Evolutionary conservation across 2,888 invertebrate species (phyloP).

Genomic region (Cheilosia urbana): DNA sequence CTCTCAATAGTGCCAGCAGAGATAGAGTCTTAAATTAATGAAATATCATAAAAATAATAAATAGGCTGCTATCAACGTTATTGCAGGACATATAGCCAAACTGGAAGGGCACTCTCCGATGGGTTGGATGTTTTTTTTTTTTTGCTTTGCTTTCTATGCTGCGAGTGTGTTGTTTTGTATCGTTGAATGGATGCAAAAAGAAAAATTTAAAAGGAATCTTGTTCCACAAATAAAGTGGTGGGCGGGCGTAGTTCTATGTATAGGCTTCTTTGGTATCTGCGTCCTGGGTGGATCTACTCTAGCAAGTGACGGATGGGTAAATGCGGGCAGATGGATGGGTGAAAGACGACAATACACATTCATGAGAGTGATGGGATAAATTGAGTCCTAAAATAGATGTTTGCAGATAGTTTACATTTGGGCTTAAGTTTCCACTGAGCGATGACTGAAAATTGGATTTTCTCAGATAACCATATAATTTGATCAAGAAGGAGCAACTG

Average conservation of each 20-base stretch:
- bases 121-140: conserved; percentile 10
- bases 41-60: conserved; percentile 78
- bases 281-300: conserved; percentile 1
- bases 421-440: conserved; percentile 1
- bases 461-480: not conserved
- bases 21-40: conserved; percentile 76
- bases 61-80: conserved; percentile 77
- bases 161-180: conserved; percentile 23
- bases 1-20: conserved; percentile 56
- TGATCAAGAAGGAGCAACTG: not conserved
- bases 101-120: conserved; percentile 40
- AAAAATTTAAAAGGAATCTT: conserved; percentile 2
- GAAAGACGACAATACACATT: conserved; percentile 2
- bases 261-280: conserved; percentile 33
- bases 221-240: conserved; percentile 26
- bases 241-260: conserved; percentile 21
- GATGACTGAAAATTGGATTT: not conserved
- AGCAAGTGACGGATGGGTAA: conserved; percentile 42
- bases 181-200: conserved; percentile 21
- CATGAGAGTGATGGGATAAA: conserved; percentile 27
- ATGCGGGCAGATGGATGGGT: conserved; percentile 31
- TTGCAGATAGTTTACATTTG: conserved; percentile 3
- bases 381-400: conserved; percentile 33
- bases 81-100: conserved; percentile 72
- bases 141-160: not conserved